Evolutionary conservation across 2,888 invertebrate species (phyloP).

Genomic region (Brachynemurus nebulosus): DNA sequence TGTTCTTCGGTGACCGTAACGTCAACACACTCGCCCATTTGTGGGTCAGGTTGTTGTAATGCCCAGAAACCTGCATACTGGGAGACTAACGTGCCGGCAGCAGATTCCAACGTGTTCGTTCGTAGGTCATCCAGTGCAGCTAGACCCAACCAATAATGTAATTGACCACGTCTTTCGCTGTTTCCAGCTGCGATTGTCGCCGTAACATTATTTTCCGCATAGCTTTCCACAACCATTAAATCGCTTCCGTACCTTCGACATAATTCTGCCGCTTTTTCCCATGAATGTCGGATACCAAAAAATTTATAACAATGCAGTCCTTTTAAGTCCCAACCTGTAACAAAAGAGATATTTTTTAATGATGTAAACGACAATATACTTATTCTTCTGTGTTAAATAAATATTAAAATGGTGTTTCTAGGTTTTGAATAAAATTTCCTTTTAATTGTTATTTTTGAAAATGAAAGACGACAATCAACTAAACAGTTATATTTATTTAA

Average conservation of each 20-base stretch:
- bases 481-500: too few relatives aligned
- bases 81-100: conserved; percentile 76
- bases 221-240: conserved; percentile 80
- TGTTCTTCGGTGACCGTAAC: conserved; percentile 52
- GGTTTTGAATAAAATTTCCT: too few relatives aligned
- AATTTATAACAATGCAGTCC: conserved; percentile 90
- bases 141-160: conserved; percentile 81
- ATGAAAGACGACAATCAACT: too few relatives aligned
- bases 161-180: conserved; percentile 48
- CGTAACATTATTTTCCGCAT: conserved; percentile 84
- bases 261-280: conserved; percentile 89
- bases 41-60: conserved; percentile 73
- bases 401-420: too few relatives aligned
- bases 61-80: conserved; percentile 96
- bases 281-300: conserved; percentile 89
- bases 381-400: too few relatives aligned
- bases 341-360: too few relatives aligned
- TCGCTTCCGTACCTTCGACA: conserved; percentile 95
- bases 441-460: too few relatives aligned
- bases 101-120: conserved; percentile 90
- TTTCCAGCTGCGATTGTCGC: conserved; percentile 59
- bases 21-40: conserved; percentile 82
- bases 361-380: too few relatives aligned
- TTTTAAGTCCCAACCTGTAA: conserved; percentile 84
- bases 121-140: conserved; percentile 82